Conservation (phyloP, 2,888 invertebrate genomes). For the Notodonta dromedarius region DNA sequence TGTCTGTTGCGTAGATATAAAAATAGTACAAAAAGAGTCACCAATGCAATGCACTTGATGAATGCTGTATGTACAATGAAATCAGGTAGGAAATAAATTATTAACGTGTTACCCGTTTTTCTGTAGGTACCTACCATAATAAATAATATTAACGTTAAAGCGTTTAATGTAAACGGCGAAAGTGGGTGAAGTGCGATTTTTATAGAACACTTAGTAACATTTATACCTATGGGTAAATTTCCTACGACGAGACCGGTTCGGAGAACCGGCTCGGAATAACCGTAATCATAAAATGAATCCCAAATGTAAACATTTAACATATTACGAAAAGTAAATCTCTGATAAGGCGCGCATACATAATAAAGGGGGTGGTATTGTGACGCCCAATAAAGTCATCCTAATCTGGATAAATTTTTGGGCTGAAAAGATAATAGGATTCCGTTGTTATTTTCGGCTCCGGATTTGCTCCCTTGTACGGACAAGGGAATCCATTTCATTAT, state of each 20-base stretch:
- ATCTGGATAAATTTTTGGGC: not conserved
- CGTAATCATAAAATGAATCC: not conserved
- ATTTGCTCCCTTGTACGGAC: too few species aligned
- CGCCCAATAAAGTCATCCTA: not conserved
- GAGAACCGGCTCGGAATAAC: not conserved
- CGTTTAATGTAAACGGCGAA: not conserved
- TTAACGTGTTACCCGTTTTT: too few species aligned
- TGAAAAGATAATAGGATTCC: not conserved
- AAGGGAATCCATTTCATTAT: too few species aligned
- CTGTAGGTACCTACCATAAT: too few species aligned
- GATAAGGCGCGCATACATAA: constrained; percentile 2
- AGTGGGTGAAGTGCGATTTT: not conserved
- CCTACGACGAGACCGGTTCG: not conserved
- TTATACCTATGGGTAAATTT: not conserved
- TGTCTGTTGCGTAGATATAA: too few species aligned
- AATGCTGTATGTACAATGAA: too few species aligned
- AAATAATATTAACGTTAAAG: too few species aligned
- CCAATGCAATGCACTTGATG: too few species aligned
- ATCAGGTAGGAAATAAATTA: too few species aligned
- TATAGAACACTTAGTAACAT: constrained; percentile 1
- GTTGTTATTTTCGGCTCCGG: too few species aligned
- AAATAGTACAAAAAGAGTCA: too few species aligned
- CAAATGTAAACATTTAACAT: constrained; percentile 2
- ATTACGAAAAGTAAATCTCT: not conserved
- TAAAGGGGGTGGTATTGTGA: not conserved